Percentiles rank a stretch among this genome's conserved stretches.
These are phyloP conservation scores for Pachyrhynchus sulphureomaculatus DNA, from an alignment of 1,140 invertebrate genomes.

Conservation along the genomic window DNA sequence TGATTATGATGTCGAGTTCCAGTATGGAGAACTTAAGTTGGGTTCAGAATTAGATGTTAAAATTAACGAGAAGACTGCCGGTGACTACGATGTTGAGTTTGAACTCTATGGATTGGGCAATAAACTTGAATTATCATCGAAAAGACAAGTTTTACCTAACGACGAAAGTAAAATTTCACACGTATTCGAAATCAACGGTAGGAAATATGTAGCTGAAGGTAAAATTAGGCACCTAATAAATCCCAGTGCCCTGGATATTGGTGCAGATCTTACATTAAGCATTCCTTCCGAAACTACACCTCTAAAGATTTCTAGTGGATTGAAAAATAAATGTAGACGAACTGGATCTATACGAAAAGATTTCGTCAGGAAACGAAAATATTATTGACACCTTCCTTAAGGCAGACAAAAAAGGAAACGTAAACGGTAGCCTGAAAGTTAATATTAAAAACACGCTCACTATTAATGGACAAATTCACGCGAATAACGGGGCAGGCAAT, in stretches of 20 bases:
- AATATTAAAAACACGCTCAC: constrained; percentile 57
- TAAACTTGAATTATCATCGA: constrained; percentile 57
- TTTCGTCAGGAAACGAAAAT: constrained; percentile 54
- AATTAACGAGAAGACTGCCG: constrained; percentile 52
- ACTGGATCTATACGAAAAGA: constrained; percentile 56
- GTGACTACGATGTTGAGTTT: constrained; percentile 63
- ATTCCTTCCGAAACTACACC: constrained; percentile 55
- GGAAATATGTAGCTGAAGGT: constrained; percentile 64
- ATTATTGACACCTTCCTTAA: constrained; percentile 59
- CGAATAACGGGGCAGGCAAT: constrained; percentile 58
- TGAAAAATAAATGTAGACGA: constrained; percentile 55
- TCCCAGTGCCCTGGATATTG: constrained; percentile 58
- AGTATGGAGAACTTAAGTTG: constrained; percentile 59
- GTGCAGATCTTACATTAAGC: constrained; percentile 55
- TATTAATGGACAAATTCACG: constrained; percentile 59
- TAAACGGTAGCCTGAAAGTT: constrained; percentile 52
- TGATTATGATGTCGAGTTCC: constrained; percentile 54
- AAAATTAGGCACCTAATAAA: constrained; percentile 56
- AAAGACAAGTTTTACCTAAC: constrained; percentile 56
- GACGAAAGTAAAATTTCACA: constrained; percentile 64
- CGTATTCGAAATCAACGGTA: constrained; percentile 60
- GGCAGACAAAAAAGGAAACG: constrained; percentile 50
- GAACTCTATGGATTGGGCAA: constrained; percentile 59
- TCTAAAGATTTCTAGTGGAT: constrained; percentile 57
- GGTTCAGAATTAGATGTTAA: constrained; percentile 60